Base-by-base conservation (phyloP, 2,888 invertebrate genomes). In the Heterodera filipjevi region DNA sequence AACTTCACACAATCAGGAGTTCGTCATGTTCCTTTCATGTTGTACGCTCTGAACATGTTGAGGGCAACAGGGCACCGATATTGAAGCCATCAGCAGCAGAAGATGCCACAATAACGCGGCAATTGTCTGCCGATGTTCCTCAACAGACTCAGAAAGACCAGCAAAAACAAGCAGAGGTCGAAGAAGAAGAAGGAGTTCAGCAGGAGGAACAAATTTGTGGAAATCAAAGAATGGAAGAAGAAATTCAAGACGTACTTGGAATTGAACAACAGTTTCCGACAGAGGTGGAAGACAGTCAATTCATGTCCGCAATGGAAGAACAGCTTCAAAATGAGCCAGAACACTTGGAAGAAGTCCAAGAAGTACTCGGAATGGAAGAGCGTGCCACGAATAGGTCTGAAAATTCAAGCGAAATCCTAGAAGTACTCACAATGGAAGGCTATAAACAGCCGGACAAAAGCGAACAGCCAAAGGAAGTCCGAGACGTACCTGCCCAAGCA, bases 21-120 rank as follows among this genome's bases (percentile, higher is more conserved):
- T 59, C 59, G 59, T 59, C 59, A 59, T 59, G 59, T 59, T 59
- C 59, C 8, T 10, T 59, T 19, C n/a, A 59, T 59, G n/a, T n/a
- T n/a, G 59, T 59, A 59, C 59, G 59, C 22, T 6, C 59, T 59
- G 59, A 59, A 59, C 59, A 59, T 27, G 59, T n/a, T 59, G n/a
- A 59, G 59, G 27, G 59, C 59, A 59, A n/a, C 59, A 59, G 27
- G 12, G 0, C 59, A 22, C 27, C 6, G 59, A 16, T 14, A 16
- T 3, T 49, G 49, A 49, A 49, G 49, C 49, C 49, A 59, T 6
- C n/a, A 59, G 22, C 53, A 53, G 22, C 22, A n/a, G 59, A 59
- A n/a, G 59, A 59, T 27, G 27, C 6, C 59, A 59, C 16, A 12
- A 49, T 27, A 59, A 59, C 27, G 27, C 10, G 5, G 12, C 22